phyloP scores from a whole-genome alignment of 1,140 invertebrate genomes.

The Neotoxoptera formosana region DNA sequence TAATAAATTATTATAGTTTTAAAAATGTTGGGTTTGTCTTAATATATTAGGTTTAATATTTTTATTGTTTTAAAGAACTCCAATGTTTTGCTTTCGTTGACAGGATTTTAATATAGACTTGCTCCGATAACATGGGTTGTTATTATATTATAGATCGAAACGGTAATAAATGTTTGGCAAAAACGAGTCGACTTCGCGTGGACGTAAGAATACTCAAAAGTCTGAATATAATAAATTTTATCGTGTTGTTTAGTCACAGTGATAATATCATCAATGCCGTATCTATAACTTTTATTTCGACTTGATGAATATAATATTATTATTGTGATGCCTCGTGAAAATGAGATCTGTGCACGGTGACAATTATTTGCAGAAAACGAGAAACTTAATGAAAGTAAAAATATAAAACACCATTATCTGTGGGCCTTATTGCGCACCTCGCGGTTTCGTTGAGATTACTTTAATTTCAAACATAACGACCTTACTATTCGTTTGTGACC shows the following conservation, averaged over 20 bases:
- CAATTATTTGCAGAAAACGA: background rate
- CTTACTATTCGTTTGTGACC: background rate
- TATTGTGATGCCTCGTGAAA: background rate
- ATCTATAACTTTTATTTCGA: background rate
- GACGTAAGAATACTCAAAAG: background rate
- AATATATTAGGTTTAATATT: too few relatives aligned
- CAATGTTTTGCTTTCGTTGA: too few relatives aligned
- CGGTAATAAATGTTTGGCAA: background rate
- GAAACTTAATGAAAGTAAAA: background rate
- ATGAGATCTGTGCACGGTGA: too few relatives aligned
- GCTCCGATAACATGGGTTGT: too few relatives aligned
- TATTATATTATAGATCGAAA: background rate
- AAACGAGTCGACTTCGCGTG: background rate
- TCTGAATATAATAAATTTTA: background rate
- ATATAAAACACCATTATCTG: background rate
- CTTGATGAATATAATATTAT: background rate
- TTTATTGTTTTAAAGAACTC: too few relatives aligned
- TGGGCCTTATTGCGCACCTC: background rate
- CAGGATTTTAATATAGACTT: too few relatives aligned
- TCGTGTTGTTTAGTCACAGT: background rate
- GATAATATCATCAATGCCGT: background rate
- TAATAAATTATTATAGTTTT: too few relatives aligned
- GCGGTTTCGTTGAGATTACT: background rate
- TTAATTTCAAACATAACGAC: background rate
- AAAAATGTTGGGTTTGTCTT: too few relatives aligned